Base-by-base conservation (phyloP, 2,113 vertebrate genomes). In the Addax nasomaculatus region DNA sequence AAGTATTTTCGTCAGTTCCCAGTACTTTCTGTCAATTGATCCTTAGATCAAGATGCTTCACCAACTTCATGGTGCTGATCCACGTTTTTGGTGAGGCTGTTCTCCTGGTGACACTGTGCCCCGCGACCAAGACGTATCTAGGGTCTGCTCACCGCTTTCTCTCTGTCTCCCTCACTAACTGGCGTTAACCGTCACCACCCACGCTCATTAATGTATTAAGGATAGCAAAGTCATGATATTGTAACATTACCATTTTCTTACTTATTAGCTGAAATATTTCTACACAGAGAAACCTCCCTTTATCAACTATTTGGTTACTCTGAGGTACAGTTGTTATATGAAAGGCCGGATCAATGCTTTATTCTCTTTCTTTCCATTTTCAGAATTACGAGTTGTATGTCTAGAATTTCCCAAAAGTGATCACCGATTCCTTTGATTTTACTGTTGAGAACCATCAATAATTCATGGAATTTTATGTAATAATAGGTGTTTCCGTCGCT, bases 381-480 rank as follows among this genome's bases (percentile, higher is more conserved):
- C 39, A 90, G 64, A 70, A 67, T 60, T 39, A 60, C 4, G 17
- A 51, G 36, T 53, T 91, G 29, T 79, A 84, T 58, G 36, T 64
- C 55, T 93, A 21, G 25, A n/a, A 27, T 91, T 85, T 78, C 70
- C 55, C 70, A 23, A 70, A 92, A 96, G 73, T 25, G 33, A 81
- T 78, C 25, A 12, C 1, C 3, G 57, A 43, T 73, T 58, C 19
- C 55, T 93, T 93, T 97, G 86, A 93, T 90, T 85, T 45, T 43
- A 55, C 21, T 67, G 12, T 47, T 36, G 30, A 79, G 64, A 93
- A 60, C 91, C 29, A 90, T 83, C 90, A 91, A 93, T 97, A 79
- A 89, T 91, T 91, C 91, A 85, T 62, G 15, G 36, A 23, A 23
- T 85, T 79, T 92, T 55, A 89, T 67, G 14, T 49, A 85, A 70